These are phyloP conservation scores for Coryphaenoides rupestris DNA, from an alignment of 2,113 vertebrate species.

Conservation along the genomic window DNA sequence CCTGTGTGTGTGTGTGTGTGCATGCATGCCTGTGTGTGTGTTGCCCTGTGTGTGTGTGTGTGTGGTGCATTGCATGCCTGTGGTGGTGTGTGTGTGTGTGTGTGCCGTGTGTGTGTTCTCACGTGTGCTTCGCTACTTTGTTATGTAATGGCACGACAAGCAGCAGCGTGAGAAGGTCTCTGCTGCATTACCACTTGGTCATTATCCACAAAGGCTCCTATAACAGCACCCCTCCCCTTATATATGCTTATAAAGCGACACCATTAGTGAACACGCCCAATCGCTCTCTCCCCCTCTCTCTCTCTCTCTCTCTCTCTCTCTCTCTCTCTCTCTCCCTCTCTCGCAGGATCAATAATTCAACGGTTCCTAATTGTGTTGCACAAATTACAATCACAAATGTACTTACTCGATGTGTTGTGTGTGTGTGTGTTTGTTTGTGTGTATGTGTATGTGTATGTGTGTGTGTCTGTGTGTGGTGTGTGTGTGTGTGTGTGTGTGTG, in stretches of 20 bases:
- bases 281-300: not conserved
- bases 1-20: constrained; percentile 1
- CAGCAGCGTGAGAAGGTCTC: not conserved
- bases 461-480: not conserved
- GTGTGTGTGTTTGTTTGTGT: not conserved
- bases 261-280: not conserved
- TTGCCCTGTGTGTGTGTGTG: not conserved
- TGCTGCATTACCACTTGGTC: not conserved
- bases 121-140: not conserved
- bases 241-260: not conserved
- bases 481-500: not conserved
- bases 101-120: not conserved
- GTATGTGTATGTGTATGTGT: not conserved
- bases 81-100: not conserved
- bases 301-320: not conserved
- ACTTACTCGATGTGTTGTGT: not conserved
- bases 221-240: not conserved
- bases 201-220: not conserved
- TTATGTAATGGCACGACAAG: constrained; percentile 29
- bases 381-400: not conserved
- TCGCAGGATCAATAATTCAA: not conserved
- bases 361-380: not conserved
- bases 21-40: not conserved
- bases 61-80: constrained; percentile 4
- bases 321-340: not conserved